phyloP scores from a whole-genome alignment of 2,797 vertebrate species.

The Pogonophryne albipinna region DNA sequence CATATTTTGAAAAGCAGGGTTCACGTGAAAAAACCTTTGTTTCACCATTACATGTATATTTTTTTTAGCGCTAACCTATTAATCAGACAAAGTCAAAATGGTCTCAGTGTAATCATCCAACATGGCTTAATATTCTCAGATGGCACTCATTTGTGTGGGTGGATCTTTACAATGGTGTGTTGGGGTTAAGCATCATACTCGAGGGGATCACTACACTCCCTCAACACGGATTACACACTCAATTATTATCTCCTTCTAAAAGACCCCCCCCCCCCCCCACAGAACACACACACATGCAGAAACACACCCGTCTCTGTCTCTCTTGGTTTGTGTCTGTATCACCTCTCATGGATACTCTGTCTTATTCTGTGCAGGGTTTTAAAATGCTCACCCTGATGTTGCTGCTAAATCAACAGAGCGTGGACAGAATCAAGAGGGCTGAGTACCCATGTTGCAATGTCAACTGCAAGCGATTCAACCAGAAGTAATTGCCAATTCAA shows the following conservation, averaged over 20 bases:
- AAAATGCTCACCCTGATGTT: slow-evolving; percentile 47
- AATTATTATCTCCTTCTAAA: slow-evolving; percentile 62
- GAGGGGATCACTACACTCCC: slow-evolving; percentile 70
- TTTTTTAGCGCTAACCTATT: slow-evolving; percentile 21
- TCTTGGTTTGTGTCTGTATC: slow-evolving; percentile 30
- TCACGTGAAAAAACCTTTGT: slow-evolving; percentile 22
- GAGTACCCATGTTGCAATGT: slow-evolving; percentile 68
- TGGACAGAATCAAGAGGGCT: slow-evolving; percentile 55
- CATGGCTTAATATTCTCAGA: slow-evolving; percentile 68
- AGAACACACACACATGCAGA: slow-evolving; percentile 3
- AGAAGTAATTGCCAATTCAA: slow-evolving; percentile 79
- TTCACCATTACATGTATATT: slow-evolving; percentile 26
- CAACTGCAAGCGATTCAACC: slow-evolving; percentile 67
- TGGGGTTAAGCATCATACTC: slow-evolving; percentile 74
- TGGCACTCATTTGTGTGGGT: slow-evolving; percentile 70
- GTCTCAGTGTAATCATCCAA: slow-evolving; percentile 69
- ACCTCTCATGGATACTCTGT: slow-evolving; percentile 37
- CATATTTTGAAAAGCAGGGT: slow-evolving; percentile 17
- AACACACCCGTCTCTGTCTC: slow-evolving; percentile 20
- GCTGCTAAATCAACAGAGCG: slow-evolving; percentile 64
- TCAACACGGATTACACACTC: slow-evolving; percentile 75
- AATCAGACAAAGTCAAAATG: slow-evolving; percentile 57
- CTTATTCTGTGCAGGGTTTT: slow-evolving; percentile 43
- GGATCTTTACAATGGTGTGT: slow-evolving; percentile 69
- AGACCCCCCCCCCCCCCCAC: not conserved